Evolutionary conservation across 2,888 invertebrate genomes (phyloP), one percentile per base, ranked within the genome.

Genomic region (Yponomeuta plumbellus): DNA sequence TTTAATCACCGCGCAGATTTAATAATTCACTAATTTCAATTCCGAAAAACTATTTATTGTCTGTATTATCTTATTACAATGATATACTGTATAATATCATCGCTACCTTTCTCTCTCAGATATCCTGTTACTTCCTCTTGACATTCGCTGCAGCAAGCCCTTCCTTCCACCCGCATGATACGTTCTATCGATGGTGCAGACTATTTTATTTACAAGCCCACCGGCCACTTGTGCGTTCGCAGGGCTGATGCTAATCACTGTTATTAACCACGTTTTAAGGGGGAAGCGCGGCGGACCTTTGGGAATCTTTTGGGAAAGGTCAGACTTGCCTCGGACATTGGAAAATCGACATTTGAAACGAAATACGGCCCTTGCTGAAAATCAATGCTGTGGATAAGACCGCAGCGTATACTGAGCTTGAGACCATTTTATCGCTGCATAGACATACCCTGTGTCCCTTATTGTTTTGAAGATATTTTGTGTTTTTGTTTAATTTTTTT

Each of bases 141-240:
- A 59, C 8, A 23, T 22, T 59, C 59, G 77, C 65, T 76, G 65
- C 70, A 76, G 66, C 56, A 1, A 71, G 65, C 10, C 82, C 70
- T 1, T 80, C 76, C 76, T 77, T 3, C 64, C 66, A 74, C 88
- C 88, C 88, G 88, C 88, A 88, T 88, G 81, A 81, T 80, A 72
- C 73, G 69, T 77, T 78, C 78, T 77, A 81, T 84, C 81, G 61
- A 61, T 61, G 13, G n/a, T 26, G 26, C 61, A 61, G 26, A 61
- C 26, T 61, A 61, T 61, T 61, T 61, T n/a, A 52, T 52, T 26
- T 23, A 61, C 59, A 23, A 23, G 23, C 59, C 21, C 22, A 21
- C 61, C 61, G 61, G 26, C 26, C 61, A 61, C 61, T 61, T 61
- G 61, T 26, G 13, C 61, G 61, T 26, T 61, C 34, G 17, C 61